Evolutionary conservation across 2,797 vertebrate species (phyloP).

Genomic region (Acipenser transmontanus): DNA sequence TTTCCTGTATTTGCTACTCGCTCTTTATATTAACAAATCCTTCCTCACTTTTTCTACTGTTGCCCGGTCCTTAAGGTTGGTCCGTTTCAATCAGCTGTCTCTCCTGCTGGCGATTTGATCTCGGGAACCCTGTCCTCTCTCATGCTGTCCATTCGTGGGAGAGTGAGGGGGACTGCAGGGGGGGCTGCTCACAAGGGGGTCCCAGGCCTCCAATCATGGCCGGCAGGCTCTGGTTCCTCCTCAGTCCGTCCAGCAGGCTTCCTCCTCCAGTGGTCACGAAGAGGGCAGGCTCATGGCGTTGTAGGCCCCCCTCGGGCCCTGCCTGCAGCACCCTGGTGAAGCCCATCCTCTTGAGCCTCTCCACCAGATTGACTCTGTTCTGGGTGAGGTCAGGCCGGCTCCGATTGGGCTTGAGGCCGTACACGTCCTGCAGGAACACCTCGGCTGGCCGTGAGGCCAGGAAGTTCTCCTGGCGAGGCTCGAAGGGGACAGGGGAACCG

Average conservation of each 20-base stretch:
- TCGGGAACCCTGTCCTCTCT: too few relatives aligned
- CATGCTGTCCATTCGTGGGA: too few relatives aligned
- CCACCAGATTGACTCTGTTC: conserved; percentile 68
- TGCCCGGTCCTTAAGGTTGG: too few relatives aligned
- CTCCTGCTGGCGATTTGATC: too few relatives aligned
- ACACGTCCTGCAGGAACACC: conserved; percentile 88
- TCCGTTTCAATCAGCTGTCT: too few relatives aligned
- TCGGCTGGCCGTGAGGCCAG: conserved; percentile 87
- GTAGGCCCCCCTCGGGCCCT: conserved; percentile 37
- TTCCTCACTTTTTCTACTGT: too few relatives aligned
- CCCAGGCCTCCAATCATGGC: conserved; percentile 72
- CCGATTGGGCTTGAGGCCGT: conserved; percentile 63
- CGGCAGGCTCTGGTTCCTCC: conserved; percentile 91
- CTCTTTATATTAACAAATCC: too few relatives aligned
- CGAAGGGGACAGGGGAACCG: conserved; percentile 63
- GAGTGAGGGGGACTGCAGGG: conserved; percentile 37
- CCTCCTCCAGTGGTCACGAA: conserved; percentile 74
- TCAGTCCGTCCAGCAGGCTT: conserved; percentile 78
- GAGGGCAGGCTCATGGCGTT: conserved; percentile 62
- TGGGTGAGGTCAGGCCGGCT: conserved; percentile 19
- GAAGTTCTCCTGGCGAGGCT: conserved; percentile 78
- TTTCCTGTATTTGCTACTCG: too few relatives aligned
- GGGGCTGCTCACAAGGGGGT: conserved; percentile 44
- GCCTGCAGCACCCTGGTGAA: conserved; percentile 70
- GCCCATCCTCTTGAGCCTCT: conserved; percentile 79